A percentile compares a stretch with the other conserved stretches of the same genome.
Evolutionary conservation across 2,797 vertebrate genomes (phyloP).

Genomic region (Sebastolobus altivelis): DNA sequence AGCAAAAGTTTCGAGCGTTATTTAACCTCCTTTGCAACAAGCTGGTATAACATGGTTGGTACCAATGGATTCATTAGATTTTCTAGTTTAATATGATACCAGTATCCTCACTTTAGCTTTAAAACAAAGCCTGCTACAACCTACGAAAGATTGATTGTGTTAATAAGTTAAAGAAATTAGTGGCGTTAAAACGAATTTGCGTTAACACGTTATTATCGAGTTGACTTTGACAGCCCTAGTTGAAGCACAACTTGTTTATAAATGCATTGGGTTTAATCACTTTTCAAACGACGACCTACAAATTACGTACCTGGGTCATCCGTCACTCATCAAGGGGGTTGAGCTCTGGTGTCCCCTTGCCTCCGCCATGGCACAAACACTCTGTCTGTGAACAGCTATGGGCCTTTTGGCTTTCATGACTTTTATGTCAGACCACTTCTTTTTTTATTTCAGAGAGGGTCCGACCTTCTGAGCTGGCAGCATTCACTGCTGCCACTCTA

Average conservation of each 20-base stretch:
- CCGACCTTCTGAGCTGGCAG: slow-evolving; percentile 6
- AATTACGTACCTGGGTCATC: background rate
- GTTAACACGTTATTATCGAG: too few relatives aligned
- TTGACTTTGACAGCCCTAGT: too few relatives aligned
- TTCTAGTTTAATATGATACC: too few relatives aligned
- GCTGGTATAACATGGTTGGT: too few relatives aligned
- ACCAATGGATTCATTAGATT: too few relatives aligned
- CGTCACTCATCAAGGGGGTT: background rate
- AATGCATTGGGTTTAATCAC: background rate
- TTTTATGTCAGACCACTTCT: background rate
- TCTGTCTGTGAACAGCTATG: background rate
- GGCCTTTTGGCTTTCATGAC: slow-evolving; percentile 1
- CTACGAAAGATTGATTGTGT: too few relatives aligned
- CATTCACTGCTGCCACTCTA: background rate
- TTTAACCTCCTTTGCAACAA: too few relatives aligned
- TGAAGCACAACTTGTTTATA: background rate
- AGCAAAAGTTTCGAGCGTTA: too few relatives aligned
- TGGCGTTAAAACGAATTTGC: too few relatives aligned
- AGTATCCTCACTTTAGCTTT: too few relatives aligned
- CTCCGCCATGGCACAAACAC: background rate
- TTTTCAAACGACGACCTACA: background rate
- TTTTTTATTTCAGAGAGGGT: background rate
- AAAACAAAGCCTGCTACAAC: too few relatives aligned
- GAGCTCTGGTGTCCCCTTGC: background rate
- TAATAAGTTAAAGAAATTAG: too few relatives aligned